These are phyloP conservation scores for Daboia siamensis DNA, from an alignment of 2,113 vertebrate species.

Conservation along the genomic window DNA sequence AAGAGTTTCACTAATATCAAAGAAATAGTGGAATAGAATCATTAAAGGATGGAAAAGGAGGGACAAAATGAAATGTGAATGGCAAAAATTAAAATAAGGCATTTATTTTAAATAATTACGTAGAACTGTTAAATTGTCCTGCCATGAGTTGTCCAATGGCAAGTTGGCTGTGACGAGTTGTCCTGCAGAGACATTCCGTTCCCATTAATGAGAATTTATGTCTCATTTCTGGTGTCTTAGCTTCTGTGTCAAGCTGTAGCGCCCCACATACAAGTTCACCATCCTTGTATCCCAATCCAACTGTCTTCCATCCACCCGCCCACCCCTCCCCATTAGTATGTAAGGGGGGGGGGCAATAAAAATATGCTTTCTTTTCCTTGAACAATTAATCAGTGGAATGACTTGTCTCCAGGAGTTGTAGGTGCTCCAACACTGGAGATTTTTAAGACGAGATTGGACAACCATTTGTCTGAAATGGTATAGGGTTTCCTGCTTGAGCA, in stretches of 20 bases:
- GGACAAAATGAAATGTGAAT: no score
- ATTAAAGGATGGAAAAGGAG: no score
- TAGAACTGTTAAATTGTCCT: no score
- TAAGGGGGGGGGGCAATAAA: neutral
- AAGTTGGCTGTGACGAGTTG: no score
- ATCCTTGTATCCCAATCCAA: neutral
- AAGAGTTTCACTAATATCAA: no score
- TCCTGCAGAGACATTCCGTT: neutral
- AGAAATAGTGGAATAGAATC: no score
- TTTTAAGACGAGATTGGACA: neutral
- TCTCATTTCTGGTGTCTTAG: neutral
- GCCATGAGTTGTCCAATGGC: no score
- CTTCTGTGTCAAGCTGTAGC: neutral
- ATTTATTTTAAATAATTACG: no score
- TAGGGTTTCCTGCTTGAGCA: neutral
- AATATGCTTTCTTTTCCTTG: neutral
- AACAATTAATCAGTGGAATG: neutral
- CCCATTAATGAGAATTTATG: neutral
- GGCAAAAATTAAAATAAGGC: no score
- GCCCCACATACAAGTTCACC: neutral
- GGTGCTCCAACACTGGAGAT: no score
- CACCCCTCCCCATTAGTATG: neutral
- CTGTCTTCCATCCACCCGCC: neutral
- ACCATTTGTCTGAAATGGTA: neutral
- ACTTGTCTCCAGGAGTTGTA: neutral